phyloP scores from a whole-genome alignment of 2,888 invertebrate species.

The Teleiodes luculella region DNA sequence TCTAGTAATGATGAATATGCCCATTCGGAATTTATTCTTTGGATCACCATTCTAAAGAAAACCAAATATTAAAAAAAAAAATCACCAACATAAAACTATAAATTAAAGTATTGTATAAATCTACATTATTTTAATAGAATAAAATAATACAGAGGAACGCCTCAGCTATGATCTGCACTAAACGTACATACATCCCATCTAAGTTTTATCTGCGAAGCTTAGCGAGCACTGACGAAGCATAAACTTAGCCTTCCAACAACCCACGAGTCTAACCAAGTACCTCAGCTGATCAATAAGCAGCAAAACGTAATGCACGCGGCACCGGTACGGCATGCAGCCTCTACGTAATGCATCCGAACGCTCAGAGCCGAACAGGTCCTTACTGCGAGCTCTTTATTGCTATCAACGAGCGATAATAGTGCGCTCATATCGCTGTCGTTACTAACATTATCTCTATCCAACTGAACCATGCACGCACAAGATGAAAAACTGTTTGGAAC shows the following conservation, averaged over 20 bases:
- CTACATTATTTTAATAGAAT: no score
- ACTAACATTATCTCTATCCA: background rate
- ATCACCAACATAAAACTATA: no score
- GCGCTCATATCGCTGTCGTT: slow-evolving; percentile 9
- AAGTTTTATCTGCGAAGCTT: no score
- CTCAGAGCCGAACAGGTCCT: background rate
- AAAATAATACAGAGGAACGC: background rate
- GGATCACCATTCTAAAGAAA: no score
- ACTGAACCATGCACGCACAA: background rate
- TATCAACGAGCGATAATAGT: background rate
- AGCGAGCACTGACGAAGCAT: no score
- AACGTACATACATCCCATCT: no score
- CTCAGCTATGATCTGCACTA: background rate
- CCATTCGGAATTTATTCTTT: no score
- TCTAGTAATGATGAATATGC: no score
- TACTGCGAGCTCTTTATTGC: background rate
- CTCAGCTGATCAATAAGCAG: slow-evolving; percentile 8
- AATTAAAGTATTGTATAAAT: no score
- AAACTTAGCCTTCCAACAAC: no score
- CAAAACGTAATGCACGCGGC: slow-evolving; percentile 2
- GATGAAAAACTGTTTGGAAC: no score
- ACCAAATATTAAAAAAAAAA: no score
- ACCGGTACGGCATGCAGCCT: slow-evolving; percentile 7
- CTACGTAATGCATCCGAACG: slow-evolving; percentile 13
- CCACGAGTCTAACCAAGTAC: background rate